Conservation (phyloP, 2,797 vertebrate species). For the Heterohyrax brucei region DNA sequence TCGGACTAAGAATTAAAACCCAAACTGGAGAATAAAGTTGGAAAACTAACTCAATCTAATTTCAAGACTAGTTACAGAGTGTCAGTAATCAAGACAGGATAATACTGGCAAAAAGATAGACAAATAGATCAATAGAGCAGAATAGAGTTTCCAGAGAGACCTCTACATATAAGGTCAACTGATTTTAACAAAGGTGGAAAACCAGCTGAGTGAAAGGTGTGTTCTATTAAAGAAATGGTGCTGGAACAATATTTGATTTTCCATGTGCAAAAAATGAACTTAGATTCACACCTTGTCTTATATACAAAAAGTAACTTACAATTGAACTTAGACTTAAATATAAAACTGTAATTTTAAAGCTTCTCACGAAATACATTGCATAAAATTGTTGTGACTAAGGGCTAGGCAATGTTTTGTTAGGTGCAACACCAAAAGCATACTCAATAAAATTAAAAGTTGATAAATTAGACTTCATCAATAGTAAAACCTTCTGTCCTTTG, state of each 20-base stretch:
- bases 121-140: neutral
- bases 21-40: neutral
- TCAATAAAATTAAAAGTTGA: neutral
- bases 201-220: neutral
- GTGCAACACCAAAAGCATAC: neutral
- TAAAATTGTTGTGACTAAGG: neutral
- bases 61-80: neutral
- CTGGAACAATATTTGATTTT: neutral
- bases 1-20: conserved; percentile 13
- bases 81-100: neutral
- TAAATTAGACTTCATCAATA: neutral
- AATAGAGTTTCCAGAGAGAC: neutral
- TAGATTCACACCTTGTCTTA: neutral
- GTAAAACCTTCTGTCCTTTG: neutral
- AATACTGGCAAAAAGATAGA: neutral
- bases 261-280: neutral
- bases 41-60: neutral
- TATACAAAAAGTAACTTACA: neutral
- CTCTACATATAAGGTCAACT: neutral
- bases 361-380: neutral
- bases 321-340: neutral
- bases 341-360: neutral
- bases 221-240: neutral
- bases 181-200: neutral
- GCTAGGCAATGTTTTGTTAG: neutral